Evolutionary conservation across 1,140 invertebrate genomes (phyloP).

Genomic region (Asobara japonica): DNA sequence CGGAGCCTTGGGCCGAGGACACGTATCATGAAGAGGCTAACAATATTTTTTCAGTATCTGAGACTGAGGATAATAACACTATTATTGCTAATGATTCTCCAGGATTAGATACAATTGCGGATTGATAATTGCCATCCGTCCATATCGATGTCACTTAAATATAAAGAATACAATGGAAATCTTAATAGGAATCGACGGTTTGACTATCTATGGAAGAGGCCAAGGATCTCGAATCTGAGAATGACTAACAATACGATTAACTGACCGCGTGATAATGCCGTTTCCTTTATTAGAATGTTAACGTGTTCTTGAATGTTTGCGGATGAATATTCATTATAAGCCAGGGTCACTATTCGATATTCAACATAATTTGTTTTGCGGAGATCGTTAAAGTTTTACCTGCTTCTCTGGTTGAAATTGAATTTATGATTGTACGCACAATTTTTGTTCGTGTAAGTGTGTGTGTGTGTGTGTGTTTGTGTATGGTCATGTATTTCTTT

Average conservation of each 20-base stretch:
- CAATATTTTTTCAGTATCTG: neutral
- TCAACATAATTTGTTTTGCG: neutral
- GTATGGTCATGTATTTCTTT: too few relatives aligned
- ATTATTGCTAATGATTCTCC: conserved; percentile 5
- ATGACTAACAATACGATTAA: neutral
- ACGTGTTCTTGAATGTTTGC: neutral
- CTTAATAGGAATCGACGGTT: neutral
- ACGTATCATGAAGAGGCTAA: neutral
- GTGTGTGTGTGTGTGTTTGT: too few relatives aligned
- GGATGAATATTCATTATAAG: neutral
- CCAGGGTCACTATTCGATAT: neutral
- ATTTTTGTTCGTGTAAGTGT: too few relatives aligned
- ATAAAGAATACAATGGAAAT: neutral
- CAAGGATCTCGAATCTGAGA: conserved; percentile 1
- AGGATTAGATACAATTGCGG: neutral
- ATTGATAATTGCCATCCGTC: neutral
- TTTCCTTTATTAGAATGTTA: neutral
- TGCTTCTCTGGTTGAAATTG: conserved; percentile 25
- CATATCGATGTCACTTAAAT: conserved; percentile 15
- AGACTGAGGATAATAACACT: neutral
- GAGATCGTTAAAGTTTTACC: neutral
- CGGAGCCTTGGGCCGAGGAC: neutral
- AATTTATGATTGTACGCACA: conserved; percentile 40
- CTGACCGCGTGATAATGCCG: too few relatives aligned
- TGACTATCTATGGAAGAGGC: conserved; percentile 20